Percentiles rank a stretch among this genome's conserved stretches.
Conservation (phyloP, 2,888 invertebrate genomes). For the Neuroscelio doddi region DNA sequence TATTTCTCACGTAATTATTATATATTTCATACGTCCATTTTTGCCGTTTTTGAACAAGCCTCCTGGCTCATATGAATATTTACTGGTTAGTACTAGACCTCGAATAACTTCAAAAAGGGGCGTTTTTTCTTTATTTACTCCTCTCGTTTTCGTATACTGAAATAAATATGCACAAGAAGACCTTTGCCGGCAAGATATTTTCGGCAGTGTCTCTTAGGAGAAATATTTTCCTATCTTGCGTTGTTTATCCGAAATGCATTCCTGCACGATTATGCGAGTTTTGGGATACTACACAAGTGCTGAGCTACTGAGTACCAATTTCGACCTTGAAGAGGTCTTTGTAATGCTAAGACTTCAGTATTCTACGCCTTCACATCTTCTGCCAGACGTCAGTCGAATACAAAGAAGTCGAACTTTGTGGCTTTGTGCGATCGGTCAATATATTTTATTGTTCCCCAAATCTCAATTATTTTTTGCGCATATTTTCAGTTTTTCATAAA, state of each 20-base stretch:
- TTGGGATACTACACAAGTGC: slow-evolving; percentile 49
- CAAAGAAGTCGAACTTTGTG: slow-evolving; percentile 49
- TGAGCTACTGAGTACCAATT: slow-evolving; percentile 56
- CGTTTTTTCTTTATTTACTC: too few relatives aligned
- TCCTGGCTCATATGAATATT: too few relatives aligned
- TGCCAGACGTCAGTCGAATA: slow-evolving; percentile 62
- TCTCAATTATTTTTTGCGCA: slow-evolving; percentile 23
- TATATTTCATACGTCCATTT: too few relatives aligned
- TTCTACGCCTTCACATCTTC: slow-evolving; percentile 68
- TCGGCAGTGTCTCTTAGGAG: slow-evolving; percentile 16
- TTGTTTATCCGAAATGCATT: slow-evolving; percentile 10
- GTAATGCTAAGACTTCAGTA: slow-evolving; percentile 67
- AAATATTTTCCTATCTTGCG: slow-evolving; percentile 20
- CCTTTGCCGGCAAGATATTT: slow-evolving; percentile 16
- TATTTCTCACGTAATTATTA: too few relatives aligned
- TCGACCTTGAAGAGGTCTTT: slow-evolving; percentile 71
- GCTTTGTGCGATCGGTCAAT: slow-evolving; percentile 50
- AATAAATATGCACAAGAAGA: not conserved
- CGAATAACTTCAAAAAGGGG: too few relatives aligned
- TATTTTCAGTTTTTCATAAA: slow-evolving; percentile 14
- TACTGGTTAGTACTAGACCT: too few relatives aligned
- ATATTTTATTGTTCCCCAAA: slow-evolving; percentile 43
- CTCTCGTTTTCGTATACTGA: too few relatives aligned
- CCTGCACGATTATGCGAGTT: slow-evolving; percentile 45
- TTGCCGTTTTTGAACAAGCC: too few relatives aligned